Conservation (phyloP, 1,140 invertebrate species). For the Drosophila pachea region DNA sequence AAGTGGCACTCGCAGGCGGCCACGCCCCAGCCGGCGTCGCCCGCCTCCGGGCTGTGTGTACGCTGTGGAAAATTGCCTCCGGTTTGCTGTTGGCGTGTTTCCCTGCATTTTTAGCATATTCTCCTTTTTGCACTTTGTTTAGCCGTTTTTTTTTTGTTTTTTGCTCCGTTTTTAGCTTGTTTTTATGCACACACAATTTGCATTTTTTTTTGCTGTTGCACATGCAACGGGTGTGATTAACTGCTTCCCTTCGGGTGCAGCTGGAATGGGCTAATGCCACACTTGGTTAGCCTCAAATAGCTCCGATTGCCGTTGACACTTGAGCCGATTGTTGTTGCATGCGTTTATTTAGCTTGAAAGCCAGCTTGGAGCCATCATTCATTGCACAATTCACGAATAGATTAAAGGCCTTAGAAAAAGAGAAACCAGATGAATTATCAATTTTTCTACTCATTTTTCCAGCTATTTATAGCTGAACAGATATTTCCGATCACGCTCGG, state of each 20-base stretch:
- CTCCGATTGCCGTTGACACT: conserved; percentile 34
- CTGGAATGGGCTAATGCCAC: conserved; percentile 26
- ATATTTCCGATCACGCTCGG: background rate
- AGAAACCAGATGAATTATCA: no score
- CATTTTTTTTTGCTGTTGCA: conserved; percentile 55
- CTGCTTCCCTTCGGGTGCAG: conserved; percentile 49
- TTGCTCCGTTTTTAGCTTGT: conserved; percentile 15
- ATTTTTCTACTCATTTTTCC: background rate
- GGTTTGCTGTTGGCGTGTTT: conserved; percentile 44
- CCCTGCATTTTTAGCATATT: conserved; percentile 53
- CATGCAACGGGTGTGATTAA: conserved; percentile 65
- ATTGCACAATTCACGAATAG: no score
- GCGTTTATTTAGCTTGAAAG: background rate
- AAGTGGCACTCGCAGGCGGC: conserved; percentile 47
- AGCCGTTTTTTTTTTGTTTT: conserved; percentile 4
- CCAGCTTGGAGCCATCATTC: no score
- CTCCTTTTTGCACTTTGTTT: conserved; percentile 18
- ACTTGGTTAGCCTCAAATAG: conserved; percentile 13
- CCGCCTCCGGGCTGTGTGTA: conserved; percentile 24
- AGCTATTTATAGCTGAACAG: background rate
- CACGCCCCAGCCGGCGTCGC: conserved; percentile 5
- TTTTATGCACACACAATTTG: conserved; percentile 46
- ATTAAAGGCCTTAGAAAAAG: no score
- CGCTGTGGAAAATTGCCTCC: conserved; percentile 69
- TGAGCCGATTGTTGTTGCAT: conserved; percentile 22